Evolutionary conservation across 2,888 invertebrate species (phyloP), one percentile per base, ranked within the genome.

Genomic region (Dysmachus trigonus): DNA sequence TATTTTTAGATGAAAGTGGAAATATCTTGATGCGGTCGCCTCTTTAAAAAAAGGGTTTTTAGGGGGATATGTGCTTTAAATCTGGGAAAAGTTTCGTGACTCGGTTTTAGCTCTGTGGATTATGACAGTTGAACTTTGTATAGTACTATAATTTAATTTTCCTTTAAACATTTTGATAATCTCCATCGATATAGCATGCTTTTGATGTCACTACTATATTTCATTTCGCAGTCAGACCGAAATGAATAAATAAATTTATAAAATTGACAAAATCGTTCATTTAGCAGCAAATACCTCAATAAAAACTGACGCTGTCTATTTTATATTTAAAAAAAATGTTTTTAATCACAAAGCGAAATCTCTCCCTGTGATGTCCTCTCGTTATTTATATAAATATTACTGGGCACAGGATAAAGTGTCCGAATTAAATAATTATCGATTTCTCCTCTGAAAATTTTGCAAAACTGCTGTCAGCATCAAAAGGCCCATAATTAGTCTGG

Each of bases 401-500:
- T 76, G 33, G 33, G 7, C 38, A 10, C 35, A 76, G 33, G 73
- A 76, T 76, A 38, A 76, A 76, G 38, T 35, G 76, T 35, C 38
- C 76, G 38, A 35, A 76, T 76, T 76, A 76, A 76, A 76, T 76
- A 76, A 76, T 76, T 76, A 76, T 76, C 76, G 35, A 76, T 35
- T 38, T 76, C 41, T 22, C 33, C 22, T 76, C 38, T 18, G 38
- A 76, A 76, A 10, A 30, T 73, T 41, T 76, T 10, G 38, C 35
- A 76, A 76, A 76, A n/a, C 38, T 76, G n/a, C 76, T 76, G 76
- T 76, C 76, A 31, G 22, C 15, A 38, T 38, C 38, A 38, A 22
- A 76, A 35, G 76, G 33, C 38, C 76, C 38, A 76, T 76, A 76
- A 62, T 62, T 62, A 62, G 62, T 62, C 62, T 62, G 62, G 53